Evolutionary conservation across 2,797 vertebrate species (phyloP).

Genomic region (Buceros bicornis): DNA sequence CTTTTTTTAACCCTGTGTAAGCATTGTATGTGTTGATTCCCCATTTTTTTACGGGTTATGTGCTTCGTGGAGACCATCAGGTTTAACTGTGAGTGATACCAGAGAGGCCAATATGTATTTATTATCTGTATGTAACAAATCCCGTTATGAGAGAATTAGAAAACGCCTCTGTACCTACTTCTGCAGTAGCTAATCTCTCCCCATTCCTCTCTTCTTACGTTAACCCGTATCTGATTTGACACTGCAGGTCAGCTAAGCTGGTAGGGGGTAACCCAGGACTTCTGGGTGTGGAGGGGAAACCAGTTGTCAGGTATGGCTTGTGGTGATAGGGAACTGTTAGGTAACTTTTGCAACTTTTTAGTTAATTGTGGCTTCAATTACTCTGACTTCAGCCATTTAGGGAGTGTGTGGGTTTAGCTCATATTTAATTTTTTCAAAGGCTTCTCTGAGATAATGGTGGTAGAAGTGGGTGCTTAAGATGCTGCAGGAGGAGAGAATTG

Average conservation of each 20-base stretch:
- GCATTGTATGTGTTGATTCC: neutral
- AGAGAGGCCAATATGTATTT: neutral
- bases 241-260: neutral
- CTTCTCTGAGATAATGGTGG: neutral
- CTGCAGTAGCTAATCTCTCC: neutral
- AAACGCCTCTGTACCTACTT: neutral
- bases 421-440: neutral
- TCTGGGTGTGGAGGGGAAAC: neutral
- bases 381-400: neutral
- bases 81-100: neutral
- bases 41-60: rapidly evolving
- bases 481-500: neutral
- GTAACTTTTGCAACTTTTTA: neutral
- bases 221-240: neutral
- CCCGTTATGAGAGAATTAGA: neutral
- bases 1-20: neutral
- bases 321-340: neutral
- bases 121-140: neutral
- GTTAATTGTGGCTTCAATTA: neutral
- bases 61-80: neutral
- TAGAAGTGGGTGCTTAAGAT: neutral
- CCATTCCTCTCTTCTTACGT: neutral
- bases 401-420: neutral
- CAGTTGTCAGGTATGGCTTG: neutral
- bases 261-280: neutral